phyloP scores from a whole-genome alignment of 2,113 vertebrate species.

The Montifringilla adamsi region DNA sequence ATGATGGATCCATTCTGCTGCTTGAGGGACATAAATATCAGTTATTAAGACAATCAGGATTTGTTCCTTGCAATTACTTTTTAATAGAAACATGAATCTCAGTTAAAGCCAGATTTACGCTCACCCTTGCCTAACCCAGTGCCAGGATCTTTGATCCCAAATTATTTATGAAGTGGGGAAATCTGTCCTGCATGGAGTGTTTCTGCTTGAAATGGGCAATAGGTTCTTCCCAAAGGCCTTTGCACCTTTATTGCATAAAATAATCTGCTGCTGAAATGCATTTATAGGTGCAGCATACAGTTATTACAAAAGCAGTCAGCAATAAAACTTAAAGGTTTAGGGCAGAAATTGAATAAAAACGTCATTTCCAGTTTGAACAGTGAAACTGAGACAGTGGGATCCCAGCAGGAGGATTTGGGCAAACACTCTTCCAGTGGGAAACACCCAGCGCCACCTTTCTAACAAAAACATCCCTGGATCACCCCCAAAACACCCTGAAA shows the following conservation, averaged over 20 bases:
- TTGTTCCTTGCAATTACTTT: neutral
- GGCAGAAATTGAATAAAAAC: neutral
- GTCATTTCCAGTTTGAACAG: neutral
- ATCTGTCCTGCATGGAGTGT: accelerated
- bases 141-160: neutral
- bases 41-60: neutral
- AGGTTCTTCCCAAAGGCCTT: neutral
- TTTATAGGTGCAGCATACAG: neutral
- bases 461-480: too few species aligned
- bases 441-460: neutral
- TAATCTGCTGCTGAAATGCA: neutral
- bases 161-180: neutral
- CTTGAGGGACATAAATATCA: slow-evolving; percentile 14
- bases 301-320: neutral
- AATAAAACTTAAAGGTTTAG: neutral
- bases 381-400: neutral
- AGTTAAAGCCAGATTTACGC: neutral
- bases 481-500: too few species aligned
- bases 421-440: neutral
- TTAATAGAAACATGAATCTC: slow-evolving; percentile 40
- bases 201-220: neutral
- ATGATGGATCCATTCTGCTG: neutral
- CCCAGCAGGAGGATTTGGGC: neutral
- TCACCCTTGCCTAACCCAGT: neutral
- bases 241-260: neutral